Evolutionary conservation across 2,113 vertebrate genomes (phyloP).

Genomic region (Puffinus mauretanicus): DNA sequence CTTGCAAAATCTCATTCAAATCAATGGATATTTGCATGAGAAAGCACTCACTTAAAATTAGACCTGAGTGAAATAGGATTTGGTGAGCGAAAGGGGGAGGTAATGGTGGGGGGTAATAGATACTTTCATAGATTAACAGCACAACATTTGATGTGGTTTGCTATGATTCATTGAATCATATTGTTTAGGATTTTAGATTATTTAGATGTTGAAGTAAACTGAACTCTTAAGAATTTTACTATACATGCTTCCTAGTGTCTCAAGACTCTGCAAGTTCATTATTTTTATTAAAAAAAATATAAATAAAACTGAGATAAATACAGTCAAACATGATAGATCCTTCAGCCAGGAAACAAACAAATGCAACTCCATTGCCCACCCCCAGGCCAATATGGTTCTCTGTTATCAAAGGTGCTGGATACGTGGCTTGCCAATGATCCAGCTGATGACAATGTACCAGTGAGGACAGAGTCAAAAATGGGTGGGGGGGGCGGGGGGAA

Average conservation of each 20-base stretch:
- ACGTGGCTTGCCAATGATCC: not conserved
- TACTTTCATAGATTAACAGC: not conserved
- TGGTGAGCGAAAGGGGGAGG: constrained; percentile 6
- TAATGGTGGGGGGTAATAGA: not conserved
- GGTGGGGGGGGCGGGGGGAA: accelerated
- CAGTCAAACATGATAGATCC: not conserved
- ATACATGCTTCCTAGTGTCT: not conserved
- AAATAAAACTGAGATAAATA: not conserved
- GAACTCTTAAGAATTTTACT: not conserved
- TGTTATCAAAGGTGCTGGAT: not conserved
- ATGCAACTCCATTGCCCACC: not conserved
- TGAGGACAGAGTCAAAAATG: not conserved
- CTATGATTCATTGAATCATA: not conserved
- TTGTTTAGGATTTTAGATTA: not conserved
- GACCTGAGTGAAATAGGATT: not conserved
- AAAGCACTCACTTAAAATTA: constrained; percentile 59
- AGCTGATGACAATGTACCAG: not conserved
- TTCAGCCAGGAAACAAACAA: not conserved
- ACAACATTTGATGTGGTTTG: not conserved
- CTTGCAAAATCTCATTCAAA: constrained; percentile 44
- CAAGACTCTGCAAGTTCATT: not conserved
- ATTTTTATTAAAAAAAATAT: not conserved
- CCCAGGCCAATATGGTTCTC: not conserved
- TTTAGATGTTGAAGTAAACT: not conserved
- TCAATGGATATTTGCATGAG: constrained; percentile 54